Conservation (phyloP, 2,113 vertebrate species). For the Helogale parvula region DNA sequence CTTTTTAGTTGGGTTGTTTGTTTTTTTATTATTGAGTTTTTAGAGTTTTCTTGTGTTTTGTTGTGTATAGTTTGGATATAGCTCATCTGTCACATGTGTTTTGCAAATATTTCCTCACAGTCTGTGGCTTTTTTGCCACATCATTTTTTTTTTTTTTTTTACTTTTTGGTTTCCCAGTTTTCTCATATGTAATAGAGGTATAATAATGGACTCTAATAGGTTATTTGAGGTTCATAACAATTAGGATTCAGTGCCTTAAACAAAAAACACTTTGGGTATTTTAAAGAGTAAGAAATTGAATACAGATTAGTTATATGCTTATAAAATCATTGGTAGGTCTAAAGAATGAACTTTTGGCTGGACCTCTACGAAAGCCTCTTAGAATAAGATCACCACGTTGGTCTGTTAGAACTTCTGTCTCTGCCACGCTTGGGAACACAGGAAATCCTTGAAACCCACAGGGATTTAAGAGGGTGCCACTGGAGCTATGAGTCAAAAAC, state of each 20-base stretch:
- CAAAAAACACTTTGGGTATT: not conserved
- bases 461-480: not conserved
- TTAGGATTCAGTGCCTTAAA: not conserved
- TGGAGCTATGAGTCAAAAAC: not conserved
- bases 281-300: not conserved
- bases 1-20: not conserved
- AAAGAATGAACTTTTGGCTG: not conserved
- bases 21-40: conserved; percentile 18
- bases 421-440: not conserved
- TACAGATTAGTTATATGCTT: not conserved
- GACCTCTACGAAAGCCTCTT: not conserved
- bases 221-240: not conserved
- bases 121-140: not conserved
- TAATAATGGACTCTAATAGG: not conserved
- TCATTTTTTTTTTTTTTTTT: conserved; percentile 20
- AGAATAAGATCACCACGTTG: not conserved
- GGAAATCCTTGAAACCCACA: not conserved
- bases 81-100: not conserved
- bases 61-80: not conserved
- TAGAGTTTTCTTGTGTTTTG: not conserved
- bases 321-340: not conserved
- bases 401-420: not conserved
- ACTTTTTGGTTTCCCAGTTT: not conserved
- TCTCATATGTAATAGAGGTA: not conserved
- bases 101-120: not conserved